phyloP scores from a whole-genome alignment of 2,888 invertebrate species.

The Napeogenes inachia region DNA sequence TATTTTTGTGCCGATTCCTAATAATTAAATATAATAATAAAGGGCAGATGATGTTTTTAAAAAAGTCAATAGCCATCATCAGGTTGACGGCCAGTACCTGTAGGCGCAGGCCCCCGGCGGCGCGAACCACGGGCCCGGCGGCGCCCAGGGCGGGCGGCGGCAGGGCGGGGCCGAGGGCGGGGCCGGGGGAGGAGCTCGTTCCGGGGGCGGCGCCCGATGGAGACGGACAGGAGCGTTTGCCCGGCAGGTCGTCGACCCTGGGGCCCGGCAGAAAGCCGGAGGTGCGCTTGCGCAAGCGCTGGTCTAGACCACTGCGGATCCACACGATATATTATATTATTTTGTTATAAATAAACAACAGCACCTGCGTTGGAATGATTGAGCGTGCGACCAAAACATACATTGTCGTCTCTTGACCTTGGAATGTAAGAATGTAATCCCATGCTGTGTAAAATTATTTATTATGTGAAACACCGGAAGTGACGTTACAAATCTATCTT shows the following conservation, averaged over 20 bases:
- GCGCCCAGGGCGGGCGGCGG: conserved; percentile 54
- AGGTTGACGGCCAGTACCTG: conserved; percentile 47
- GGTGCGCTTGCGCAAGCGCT: conserved; percentile 59
- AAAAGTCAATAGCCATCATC: no score
- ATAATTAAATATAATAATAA: no score
- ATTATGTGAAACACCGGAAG: no score
- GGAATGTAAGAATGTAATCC: no score
- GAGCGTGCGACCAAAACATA: neutral
- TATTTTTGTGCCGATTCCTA: neutral
- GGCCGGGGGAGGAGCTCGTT: conserved; percentile 9
- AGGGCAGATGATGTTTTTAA: no score
- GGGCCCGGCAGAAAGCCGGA: conserved; percentile 57
- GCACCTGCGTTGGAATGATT: no score
- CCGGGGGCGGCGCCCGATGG: conserved; percentile 20
- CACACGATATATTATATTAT: no score
- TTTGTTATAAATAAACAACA: no score
- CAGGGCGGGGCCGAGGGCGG: conserved; percentile 28
- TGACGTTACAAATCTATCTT: no score
- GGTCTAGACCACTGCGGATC: conserved; percentile 53
- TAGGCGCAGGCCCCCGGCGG: conserved; percentile 64
- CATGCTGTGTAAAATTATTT: no score
- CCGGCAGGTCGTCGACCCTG: conserved; percentile 45
- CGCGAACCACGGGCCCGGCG: conserved; percentile 64
- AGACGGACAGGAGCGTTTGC: conserved; percentile 34
- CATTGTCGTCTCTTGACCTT: neutral